Conservation (phyloP, 2,888 invertebrate genomes). For the Sarcophaga subvicina region DNA sequence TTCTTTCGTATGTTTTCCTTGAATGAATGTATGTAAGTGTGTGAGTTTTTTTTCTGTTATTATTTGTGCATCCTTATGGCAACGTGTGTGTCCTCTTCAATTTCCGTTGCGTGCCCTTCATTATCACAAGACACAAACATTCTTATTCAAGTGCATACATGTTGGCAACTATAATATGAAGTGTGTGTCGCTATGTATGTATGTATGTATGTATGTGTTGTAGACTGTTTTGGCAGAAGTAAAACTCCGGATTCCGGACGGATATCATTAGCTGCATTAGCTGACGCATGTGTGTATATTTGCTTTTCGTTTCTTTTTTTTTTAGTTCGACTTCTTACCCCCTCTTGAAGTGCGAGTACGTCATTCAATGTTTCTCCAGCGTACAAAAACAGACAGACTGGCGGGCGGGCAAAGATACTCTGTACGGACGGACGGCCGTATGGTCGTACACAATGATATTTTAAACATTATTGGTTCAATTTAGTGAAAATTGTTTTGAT, state of each 20-base stretch:
- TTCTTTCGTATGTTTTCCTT: not conserved
- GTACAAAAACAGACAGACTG: conserved; percentile 27
- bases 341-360: not conserved
- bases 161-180: not conserved
- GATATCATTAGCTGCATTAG: conserved; percentile 71
- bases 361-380: conserved; percentile 40
- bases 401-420: not conserved
- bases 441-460: conserved; percentile 51
- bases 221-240: conserved; percentile 58
- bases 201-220: conserved; percentile 16
- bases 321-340: not conserved
- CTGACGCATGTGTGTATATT: conserved; percentile 59
- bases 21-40: too few species aligned
- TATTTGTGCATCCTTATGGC: conserved; percentile 69
- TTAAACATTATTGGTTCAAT: conserved; percentile 70
- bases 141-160: not conserved
- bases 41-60: conserved; percentile 29
- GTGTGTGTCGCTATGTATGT: not conserved
- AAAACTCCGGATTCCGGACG: conserved; percentile 69
- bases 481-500: conserved; percentile 71
- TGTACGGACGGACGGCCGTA: conserved; percentile 20
- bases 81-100: conserved; percentile 71
- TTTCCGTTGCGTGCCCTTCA: conserved; percentile 68
- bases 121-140: conserved; percentile 44
- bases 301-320: conserved; percentile 9